Evolutionary conservation across 2,888 invertebrate genomes (phyloP), one percentile per base, ranked within the genome.

Genomic region (Hirtodrosophila duncani): DNA sequence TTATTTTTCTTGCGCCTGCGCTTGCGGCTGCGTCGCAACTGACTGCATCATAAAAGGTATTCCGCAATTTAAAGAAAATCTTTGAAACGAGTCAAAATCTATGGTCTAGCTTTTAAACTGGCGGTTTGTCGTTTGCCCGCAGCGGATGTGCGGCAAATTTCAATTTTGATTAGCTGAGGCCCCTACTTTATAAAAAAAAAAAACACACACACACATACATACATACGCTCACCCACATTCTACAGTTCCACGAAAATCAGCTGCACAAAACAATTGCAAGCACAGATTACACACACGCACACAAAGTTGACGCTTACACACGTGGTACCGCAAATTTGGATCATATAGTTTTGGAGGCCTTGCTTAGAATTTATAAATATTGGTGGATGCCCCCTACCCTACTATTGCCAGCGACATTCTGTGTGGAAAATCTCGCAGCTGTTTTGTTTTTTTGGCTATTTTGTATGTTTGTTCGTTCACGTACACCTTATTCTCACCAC

Each of bases 261-360:
- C 50, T 51, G 50, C 50, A 41, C 24, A 31, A 34, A 51, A 44
- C 45, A 45, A 21, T 44, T 44, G 29, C 46, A 51, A 10, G 11
- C 27, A 37, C 18, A 8, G 9, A 24, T 9, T 3, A 9, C 4
- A 48, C 16, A 44, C 16, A 39, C n/a, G 14, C n/a, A 16, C n/a
- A 31, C 31, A 18, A n/a, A 14, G 7, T 13, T 6, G 21, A 30
- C 10, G 36, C 37, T 52, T 55, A 69, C 75, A 78, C 72, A 72
- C 72, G 72, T 72, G 72, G 72, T 81, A 69, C 50, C 57, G 53
- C 18, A 30, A 68, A 81, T 69, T 74, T 56, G 31, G 43, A 72
- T 65, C 69, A 61, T 56, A 74, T 67, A 60, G 59, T 60, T 66
- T 70, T 70, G 63, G 51, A 38, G 52, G 63, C 44, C 48, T 41